phyloP scores from a whole-genome alignment of 2,113 vertebrate species.

The Leptobrachium ailaonicum region DNA sequence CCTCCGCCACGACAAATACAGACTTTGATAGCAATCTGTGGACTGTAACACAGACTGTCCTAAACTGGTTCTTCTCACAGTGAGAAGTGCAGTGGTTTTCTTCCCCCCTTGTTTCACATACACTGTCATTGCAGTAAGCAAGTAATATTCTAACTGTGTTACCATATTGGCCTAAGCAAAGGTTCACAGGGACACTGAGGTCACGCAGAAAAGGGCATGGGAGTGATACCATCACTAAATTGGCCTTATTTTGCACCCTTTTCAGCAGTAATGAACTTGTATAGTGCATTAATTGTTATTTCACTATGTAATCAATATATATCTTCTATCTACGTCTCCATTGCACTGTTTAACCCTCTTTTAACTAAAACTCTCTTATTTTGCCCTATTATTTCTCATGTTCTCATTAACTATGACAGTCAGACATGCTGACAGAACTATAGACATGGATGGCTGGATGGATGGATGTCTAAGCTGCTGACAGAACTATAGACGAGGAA shows the following conservation, averaged over 20 bases:
- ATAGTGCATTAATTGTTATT: too few relatives aligned
- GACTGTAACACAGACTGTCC: slow-evolving; percentile 16
- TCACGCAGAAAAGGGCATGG: slow-evolving; percentile 45
- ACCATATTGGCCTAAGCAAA: slow-evolving; percentile 41
- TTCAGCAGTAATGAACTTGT: too few relatives aligned
- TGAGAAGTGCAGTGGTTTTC: slow-evolving; percentile 38
- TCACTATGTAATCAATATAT: too few relatives aligned
- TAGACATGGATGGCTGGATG: too few relatives aligned
- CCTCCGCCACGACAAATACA: slow-evolving; percentile 13
- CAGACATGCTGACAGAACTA: too few relatives aligned
- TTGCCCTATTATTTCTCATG: too few relatives aligned
- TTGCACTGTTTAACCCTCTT: too few relatives aligned
- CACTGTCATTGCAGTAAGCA: slow-evolving; percentile 43
- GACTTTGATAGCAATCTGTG: slow-evolving; percentile 39
- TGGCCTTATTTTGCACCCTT: slow-evolving; percentile 1
- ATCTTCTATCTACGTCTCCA: too few relatives aligned
- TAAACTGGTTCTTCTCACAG: slow-evolving; percentile 46
- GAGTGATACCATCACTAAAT: slow-evolving; percentile 29
- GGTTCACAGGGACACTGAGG: slow-evolving; percentile 30
- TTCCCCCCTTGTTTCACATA: slow-evolving; percentile 45
- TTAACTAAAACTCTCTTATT: too few relatives aligned
- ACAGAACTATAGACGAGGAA: too few relatives aligned
- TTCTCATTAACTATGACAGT: too few relatives aligned
- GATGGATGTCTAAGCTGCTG: too few relatives aligned
- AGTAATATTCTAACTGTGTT: slow-evolving; percentile 36